Conservation (phyloP, 2,888 invertebrate genomes). For the Deladenus siricidicola region DNA sequence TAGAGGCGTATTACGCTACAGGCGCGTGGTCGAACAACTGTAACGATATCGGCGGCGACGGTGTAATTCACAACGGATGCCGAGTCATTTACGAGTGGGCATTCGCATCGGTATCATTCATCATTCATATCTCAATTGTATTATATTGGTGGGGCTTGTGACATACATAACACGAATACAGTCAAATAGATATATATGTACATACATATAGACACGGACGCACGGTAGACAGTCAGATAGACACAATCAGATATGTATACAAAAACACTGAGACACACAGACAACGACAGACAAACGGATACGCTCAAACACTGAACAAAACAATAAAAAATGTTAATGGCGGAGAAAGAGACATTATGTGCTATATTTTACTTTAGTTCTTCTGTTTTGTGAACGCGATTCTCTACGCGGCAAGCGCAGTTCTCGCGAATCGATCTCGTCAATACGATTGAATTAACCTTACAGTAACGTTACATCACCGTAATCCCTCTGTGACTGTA, state of each 20-base stretch:
- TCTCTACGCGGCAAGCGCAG: constrained; percentile 29
- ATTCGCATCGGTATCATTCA: constrained; percentile 48
- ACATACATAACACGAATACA: too few relatives aligned
- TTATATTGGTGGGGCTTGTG: too few relatives aligned
- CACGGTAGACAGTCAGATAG: too few relatives aligned
- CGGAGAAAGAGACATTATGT: too few relatives aligned
- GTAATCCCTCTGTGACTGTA: too few relatives aligned
- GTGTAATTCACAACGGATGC: constrained; percentile 49
- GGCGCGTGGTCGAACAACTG: constrained; percentile 53
- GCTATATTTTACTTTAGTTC: constrained; percentile 32
- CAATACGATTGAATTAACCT: not conserved
- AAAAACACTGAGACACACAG: too few relatives aligned
- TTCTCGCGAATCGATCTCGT: not conserved
- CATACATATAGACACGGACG: not conserved
- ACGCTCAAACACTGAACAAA: too few relatives aligned
- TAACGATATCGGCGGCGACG: constrained; percentile 49
- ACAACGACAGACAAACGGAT: too few relatives aligned
- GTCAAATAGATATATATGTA: not conserved
- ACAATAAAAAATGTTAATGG: too few relatives aligned
- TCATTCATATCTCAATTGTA: too few relatives aligned
- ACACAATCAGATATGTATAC: too few relatives aligned
- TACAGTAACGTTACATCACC: too few relatives aligned
- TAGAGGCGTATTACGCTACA: constrained; percentile 50
- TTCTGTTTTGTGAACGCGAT: constrained; percentile 35
- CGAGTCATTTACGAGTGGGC: constrained; percentile 49